phyloP scores from a whole-genome alignment of 2,888 invertebrate species.

The Mylabris sibirica region DNA sequence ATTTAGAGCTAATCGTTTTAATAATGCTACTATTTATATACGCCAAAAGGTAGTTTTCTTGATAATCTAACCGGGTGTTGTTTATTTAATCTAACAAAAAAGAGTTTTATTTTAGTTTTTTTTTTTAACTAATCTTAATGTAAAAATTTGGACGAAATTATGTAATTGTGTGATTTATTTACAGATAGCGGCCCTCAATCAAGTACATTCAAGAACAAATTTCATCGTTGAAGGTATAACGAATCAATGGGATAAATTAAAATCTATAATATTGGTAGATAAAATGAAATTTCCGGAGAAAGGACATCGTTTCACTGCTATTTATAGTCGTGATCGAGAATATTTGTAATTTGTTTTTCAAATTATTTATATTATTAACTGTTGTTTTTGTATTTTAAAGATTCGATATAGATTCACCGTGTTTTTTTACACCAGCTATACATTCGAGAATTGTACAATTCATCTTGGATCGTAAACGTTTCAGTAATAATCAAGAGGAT shows the following conservation, averaged over 20 bases:
- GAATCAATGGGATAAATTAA: conserved; percentile 66
- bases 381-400: conserved; percentile 61
- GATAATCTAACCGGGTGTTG: not conserved
- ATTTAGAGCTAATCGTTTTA: conserved; percentile 68
- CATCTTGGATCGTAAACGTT: conserved; percentile 87
- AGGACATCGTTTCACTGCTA: conserved; percentile 83
- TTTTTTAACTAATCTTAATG: not conserved
- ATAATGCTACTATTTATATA: conserved; percentile 72
- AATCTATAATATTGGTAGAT: conserved; percentile 72
- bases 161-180: conserved; percentile 34
- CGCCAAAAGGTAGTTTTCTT: conserved; percentile 66
- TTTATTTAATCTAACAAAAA: conserved; percentile 1
- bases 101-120: conserved; percentile 6
- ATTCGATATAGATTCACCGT: conserved; percentile 81
- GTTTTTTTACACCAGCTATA: conserved; percentile 87
- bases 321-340: conserved; percentile 90
- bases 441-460: conserved; percentile 91
- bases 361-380: conserved; percentile 21
- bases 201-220: conserved; percentile 69
- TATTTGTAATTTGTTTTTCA: conserved; percentile 73
- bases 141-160: not conserved
- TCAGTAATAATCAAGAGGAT: conserved; percentile 69
- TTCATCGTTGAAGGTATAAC: conserved; percentile 66
- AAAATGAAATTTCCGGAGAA: conserved; percentile 76
- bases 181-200: conserved; percentile 70